Conservation (phyloP, 1,140 invertebrate species). For the Heliothis subflexa region DNA sequence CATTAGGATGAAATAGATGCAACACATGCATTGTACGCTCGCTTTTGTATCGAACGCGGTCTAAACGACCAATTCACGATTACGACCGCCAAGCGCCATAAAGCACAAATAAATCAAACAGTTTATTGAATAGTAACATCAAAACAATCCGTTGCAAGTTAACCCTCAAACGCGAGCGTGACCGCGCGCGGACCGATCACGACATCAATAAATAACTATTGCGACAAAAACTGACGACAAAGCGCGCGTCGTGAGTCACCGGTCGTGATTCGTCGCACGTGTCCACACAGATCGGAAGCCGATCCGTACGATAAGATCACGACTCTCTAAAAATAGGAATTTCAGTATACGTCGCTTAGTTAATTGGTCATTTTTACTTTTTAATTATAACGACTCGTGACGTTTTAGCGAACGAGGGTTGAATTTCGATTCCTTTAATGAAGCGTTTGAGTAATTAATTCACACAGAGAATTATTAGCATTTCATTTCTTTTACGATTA, state of each 20-base stretch:
- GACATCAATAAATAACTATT: conserved; percentile 50
- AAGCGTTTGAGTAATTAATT: conserved; percentile 44
- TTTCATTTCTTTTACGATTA: conserved; percentile 38
- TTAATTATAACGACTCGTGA: conserved; percentile 47
- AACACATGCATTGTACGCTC: conserved; percentile 14
- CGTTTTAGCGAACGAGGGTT: conserved; percentile 34
- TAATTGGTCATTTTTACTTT: conserved; percentile 47
- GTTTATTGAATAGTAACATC: conserved; percentile 44
- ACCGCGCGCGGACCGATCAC: conserved; percentile 44
- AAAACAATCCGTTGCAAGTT: conserved; percentile 39
- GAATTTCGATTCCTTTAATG: conserved; percentile 46
- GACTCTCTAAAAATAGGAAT: conserved; percentile 40
- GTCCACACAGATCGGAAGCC: conserved; percentile 54
- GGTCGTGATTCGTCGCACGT: conserved; percentile 70
- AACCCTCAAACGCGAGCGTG: conserved; percentile 46
- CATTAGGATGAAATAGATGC: neutral
- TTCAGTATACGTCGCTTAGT: conserved; percentile 15
- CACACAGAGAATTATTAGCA: conserved; percentile 32
- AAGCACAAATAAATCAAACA: conserved; percentile 42
- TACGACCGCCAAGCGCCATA: conserved; percentile 29
- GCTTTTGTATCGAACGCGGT: conserved; percentile 10
- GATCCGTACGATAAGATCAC: conserved; percentile 52
- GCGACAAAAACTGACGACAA: conserved; percentile 62
- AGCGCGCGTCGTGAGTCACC: conserved; percentile 62
- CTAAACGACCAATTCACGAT: conserved; percentile 45